These are phyloP conservation scores for Anthopleura sola DNA, from an alignment of 64 coral and sea anemone species.

Conservation along the genomic window DNA sequence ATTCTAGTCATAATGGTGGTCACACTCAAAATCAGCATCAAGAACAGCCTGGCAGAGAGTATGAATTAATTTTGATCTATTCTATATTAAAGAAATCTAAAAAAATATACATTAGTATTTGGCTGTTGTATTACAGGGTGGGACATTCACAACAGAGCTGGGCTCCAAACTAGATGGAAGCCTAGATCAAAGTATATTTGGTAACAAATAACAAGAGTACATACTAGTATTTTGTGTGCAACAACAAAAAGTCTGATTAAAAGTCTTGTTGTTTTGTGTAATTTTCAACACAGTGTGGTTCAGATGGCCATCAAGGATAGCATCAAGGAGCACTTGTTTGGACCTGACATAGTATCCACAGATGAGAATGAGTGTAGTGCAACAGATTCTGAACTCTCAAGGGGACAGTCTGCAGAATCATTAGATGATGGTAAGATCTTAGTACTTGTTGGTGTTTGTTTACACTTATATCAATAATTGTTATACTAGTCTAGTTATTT, in stretches of 20 bases:
- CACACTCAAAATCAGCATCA: not conserved
- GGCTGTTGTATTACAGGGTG: too few species aligned
- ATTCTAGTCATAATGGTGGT: not conserved
- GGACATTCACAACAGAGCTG: too few species aligned
- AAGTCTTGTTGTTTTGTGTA: not conserved
- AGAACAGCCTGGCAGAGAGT: not conserved
- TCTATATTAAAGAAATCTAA: too few species aligned
- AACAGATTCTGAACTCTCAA: slow-evolving; percentile 5
- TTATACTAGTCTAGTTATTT: too few species aligned
- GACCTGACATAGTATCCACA: slow-evolving; percentile 63
- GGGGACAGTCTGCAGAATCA: slow-evolving; percentile 51
- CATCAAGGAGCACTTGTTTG: slow-evolving; percentile 83
- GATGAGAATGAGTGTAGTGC: slow-evolving; percentile 46
- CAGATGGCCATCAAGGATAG: slow-evolving; percentile 68
- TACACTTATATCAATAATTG: too few species aligned
- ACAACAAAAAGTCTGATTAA: too few species aligned
- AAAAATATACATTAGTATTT: too few species aligned
- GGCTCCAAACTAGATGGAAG: too few species aligned
- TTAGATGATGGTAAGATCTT: slow-evolving; percentile 50
- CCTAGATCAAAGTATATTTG: too few species aligned
- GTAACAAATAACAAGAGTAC: too few species aligned
- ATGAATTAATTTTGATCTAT: not conserved
- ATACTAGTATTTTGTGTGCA: too few species aligned
- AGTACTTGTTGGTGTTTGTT: too few species aligned
- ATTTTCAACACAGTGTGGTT: slow-evolving; percentile 23